Conservation (phyloP, 2,888 invertebrate species). For the Drosophila anceps region DNA sequence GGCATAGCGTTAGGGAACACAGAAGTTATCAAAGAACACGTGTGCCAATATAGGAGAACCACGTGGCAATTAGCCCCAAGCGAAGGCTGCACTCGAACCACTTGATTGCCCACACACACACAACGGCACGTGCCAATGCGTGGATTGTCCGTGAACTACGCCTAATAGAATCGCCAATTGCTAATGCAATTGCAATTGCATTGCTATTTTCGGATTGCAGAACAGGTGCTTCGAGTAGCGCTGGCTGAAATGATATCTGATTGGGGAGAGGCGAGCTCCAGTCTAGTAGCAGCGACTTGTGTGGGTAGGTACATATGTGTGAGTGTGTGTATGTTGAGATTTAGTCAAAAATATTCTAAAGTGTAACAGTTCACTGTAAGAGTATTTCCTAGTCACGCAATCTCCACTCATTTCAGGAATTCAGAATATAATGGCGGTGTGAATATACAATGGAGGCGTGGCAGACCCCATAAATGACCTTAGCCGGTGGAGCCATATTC, state of each 20-base stretch:
- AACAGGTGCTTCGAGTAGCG: not conserved
- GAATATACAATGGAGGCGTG: too few species aligned
- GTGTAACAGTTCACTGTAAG: not conserved
- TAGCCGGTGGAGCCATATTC: too few species aligned
- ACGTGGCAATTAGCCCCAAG: constrained; percentile 1
- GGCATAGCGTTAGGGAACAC: not conserved
- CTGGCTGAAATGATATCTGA: not conserved
- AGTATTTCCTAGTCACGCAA: not conserved
- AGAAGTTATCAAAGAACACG: not conserved
- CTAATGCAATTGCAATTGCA: not conserved
- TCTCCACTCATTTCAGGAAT: too few species aligned
- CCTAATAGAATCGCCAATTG: too few species aligned
- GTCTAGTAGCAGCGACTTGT: not conserved
- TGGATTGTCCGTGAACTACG: not conserved
- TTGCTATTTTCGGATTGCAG: not conserved
- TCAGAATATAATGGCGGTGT: too few species aligned
- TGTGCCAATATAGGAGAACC: constrained; percentile 5
- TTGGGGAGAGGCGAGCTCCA: not conserved
- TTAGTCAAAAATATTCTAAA: not conserved
- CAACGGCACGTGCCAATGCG: not conserved
- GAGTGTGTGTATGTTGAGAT: not conserved
- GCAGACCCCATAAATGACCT: too few species aligned
- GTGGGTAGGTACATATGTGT: not conserved
- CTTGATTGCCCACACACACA: not conserved
- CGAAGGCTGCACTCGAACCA: not conserved